Evolutionary conservation across 92 coral and sea anemone species (phyloP).

Genomic region (Umimayanthus kanabou): DNA sequence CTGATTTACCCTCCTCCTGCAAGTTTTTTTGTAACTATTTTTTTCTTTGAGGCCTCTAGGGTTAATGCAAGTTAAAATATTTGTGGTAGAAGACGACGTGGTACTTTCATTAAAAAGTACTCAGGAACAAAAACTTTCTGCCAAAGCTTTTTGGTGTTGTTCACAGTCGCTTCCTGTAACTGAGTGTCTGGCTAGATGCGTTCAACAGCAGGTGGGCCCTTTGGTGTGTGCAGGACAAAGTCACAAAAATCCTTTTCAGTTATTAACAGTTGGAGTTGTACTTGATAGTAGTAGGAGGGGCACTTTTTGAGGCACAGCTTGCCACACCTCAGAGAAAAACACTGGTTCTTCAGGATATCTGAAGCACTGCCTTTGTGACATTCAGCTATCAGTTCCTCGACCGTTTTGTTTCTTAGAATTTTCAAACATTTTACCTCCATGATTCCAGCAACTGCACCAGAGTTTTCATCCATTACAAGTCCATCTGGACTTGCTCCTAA

Average conservation of each 20-base stretch:
- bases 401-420: too few relatives aligned
- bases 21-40: too few relatives aligned
- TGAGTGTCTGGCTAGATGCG: conserved; percentile 13
- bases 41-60: too few relatives aligned
- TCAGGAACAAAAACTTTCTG: conserved; percentile 10
- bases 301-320: neutral
- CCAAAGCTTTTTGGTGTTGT: conserved; percentile 4
- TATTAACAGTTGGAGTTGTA: conserved; percentile 3
- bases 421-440: too few relatives aligned
- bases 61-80: too few relatives aligned
- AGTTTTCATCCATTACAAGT: too few relatives aligned
- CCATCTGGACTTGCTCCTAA: too few relatives aligned
- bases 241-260: conserved; percentile 37
- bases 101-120: neutral
- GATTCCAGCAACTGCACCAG: too few relatives aligned
- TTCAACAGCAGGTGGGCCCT: conserved; percentile 30
- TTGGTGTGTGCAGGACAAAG: conserved; percentile 27
- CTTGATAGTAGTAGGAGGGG: conserved; percentile 15
- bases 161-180: conserved; percentile 8
- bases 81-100: too few relatives aligned
- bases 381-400: too few relatives aligned
- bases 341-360: neutral
- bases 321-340: neutral
- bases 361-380: too few relatives aligned
- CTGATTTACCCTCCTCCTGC: too few relatives aligned